These are phyloP conservation scores for Burhinus bistriatus DNA, from an alignment of 2,113 vertebrate genomes.

Conservation along the genomic window DNA sequence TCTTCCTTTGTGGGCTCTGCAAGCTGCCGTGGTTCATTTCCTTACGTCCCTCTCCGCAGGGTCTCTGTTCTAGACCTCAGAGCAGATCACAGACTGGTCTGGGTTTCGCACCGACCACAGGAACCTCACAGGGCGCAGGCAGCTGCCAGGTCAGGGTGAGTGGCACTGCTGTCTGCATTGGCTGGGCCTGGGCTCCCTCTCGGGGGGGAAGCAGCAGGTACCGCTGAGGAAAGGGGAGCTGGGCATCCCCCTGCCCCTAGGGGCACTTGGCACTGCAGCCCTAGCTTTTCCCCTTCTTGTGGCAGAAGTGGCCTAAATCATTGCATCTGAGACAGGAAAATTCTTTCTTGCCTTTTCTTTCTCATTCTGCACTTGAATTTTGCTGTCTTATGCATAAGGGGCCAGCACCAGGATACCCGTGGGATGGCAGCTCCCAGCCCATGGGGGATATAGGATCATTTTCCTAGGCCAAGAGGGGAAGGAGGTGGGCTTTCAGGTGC, in stretches of 20 bases:
- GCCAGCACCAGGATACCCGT: neutral
- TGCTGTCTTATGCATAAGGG: neutral
- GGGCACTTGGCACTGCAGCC: neutral
- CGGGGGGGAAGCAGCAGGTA: neutral
- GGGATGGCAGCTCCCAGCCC: neutral
- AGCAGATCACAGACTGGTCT: neutral
- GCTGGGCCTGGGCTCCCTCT: neutral
- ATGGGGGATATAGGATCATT: neutral
- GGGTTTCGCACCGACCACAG: neutral
- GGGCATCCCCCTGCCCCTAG: neutral
- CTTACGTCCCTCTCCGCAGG: neutral
- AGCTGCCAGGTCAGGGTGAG: neutral
- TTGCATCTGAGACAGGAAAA: neutral
- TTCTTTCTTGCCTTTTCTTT: neutral
- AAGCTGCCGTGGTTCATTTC: rapidly evolving
- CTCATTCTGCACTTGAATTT: neutral
- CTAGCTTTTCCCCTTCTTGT: neutral
- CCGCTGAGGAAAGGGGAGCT: neutral
- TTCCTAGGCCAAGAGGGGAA: neutral
- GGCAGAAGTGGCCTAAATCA: neutral
- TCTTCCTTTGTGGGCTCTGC: rapidly evolving
- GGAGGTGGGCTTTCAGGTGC: neutral
- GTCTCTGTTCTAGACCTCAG: neutral
- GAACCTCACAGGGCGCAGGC: rapidly evolving
- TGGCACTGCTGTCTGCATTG: neutral